These are phyloP conservation scores for Neoitamus cyanurus DNA, from an alignment of 2,888 invertebrate species.

Conservation along the genomic window DNA sequence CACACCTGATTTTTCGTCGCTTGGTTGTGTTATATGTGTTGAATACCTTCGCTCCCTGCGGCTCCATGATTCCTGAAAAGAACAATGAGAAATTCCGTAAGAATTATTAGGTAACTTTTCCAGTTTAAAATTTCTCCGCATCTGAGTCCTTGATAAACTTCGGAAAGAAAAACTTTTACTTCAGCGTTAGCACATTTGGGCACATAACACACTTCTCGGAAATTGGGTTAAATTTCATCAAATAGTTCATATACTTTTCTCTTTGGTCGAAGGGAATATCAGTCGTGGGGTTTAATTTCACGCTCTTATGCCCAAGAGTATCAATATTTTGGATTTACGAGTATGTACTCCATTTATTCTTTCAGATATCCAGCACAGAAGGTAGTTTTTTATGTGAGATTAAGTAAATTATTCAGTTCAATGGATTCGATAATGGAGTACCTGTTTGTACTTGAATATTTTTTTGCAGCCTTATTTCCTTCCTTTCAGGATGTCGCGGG, in stretches of 20 bases:
- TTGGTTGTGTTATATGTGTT: slow-evolving; percentile 60
- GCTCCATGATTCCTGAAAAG: slow-evolving; percentile 74
- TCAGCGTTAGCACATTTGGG: not conserved
- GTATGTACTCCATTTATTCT: not conserved
- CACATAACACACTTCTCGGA: not conserved
- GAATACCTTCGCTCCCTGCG: slow-evolving; percentile 69
- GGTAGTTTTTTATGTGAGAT: too few species aligned
- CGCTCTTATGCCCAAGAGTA: not conserved
- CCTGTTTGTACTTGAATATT: too few species aligned
- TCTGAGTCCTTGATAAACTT: not conserved
- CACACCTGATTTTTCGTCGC: slow-evolving; percentile 55
- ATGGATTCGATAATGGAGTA: too few species aligned
- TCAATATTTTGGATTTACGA: not conserved
- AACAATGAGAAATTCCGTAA: slow-evolving; percentile 52
- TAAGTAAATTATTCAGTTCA: too few species aligned
- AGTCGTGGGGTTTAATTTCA: not conserved
- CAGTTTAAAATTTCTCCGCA: not conserved
- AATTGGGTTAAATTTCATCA: not conserved
- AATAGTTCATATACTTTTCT: not conserved
- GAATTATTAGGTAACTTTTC: not conserved
- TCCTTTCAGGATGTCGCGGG: too few species aligned
- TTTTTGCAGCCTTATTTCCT: too few species aligned
- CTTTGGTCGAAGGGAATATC: not conserved
- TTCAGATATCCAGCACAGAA: too few species aligned
- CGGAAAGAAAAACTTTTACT: not conserved